Percentiles rank a stretch among this genome's conserved stretches.
phyloP scores from a whole-genome alignment of 1,140 invertebrate genomes.

The Latrodectus geometricus region DNA sequence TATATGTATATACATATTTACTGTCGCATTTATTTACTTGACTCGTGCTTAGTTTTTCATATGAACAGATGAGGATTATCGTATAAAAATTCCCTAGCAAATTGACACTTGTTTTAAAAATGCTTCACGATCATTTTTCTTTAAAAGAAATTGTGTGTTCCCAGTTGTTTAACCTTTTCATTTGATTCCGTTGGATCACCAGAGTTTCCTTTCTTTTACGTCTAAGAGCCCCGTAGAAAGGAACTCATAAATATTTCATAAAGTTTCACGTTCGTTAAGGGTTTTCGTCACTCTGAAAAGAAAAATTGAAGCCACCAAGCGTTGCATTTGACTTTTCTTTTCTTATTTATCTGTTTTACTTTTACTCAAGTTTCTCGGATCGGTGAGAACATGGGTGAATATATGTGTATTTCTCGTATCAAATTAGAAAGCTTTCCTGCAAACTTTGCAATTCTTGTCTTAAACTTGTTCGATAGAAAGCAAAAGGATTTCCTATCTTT shows the following conservation, averaged over 20 bases:
- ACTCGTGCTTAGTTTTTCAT: too few species aligned
- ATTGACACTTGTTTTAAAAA: not conserved
- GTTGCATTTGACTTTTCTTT: constrained; percentile 3
- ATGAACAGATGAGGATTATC: too few species aligned
- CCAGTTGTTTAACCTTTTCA: constrained; percentile 9
- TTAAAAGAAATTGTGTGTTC: constrained; percentile 1
- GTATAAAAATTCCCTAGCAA: too few species aligned
- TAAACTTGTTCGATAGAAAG: constrained; percentile 31
- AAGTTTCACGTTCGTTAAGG: constrained; percentile 34
- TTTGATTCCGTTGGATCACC: not conserved
- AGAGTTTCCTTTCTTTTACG: not conserved
- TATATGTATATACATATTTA: too few species aligned
- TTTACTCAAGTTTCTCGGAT: not conserved
- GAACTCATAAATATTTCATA: constrained; percentile 51
- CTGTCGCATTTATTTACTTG: too few species aligned
- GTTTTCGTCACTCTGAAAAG: not conserved
- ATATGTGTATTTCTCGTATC: constrained; percentile 18
- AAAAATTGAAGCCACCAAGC: constrained; percentile 13
- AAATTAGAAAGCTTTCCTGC: constrained; percentile 47
- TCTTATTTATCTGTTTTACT: not conserved
- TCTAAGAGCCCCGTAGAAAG: not conserved
- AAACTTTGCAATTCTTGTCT: constrained; percentile 25
- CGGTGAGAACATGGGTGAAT: not conserved
- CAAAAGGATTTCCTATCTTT: constrained; percentile 1
- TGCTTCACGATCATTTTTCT: not conserved